These are phyloP conservation scores for Noctua janthe DNA, from an alignment of 2,888 invertebrate species.

Conservation along the genomic window DNA sequence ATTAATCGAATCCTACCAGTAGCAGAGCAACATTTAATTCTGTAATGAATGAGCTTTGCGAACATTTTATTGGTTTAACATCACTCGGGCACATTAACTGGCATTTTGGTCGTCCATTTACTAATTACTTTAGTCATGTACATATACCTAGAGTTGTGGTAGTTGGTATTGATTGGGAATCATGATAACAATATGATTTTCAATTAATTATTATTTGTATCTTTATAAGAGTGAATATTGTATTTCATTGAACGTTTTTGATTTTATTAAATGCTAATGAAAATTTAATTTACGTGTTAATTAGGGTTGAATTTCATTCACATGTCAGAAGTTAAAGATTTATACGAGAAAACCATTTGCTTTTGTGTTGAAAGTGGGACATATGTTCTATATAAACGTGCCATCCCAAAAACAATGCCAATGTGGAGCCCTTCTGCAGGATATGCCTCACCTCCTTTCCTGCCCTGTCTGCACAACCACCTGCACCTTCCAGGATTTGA, in stretches of 20 bases:
- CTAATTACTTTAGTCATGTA: constrained; percentile 44
- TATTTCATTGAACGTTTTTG: neutral
- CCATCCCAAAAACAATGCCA: neutral
- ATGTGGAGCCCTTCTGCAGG: neutral
- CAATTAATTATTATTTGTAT: neutral
- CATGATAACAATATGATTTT: neutral
- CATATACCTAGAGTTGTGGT: neutral
- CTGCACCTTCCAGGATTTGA: neutral
- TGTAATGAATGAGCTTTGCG: constrained; percentile 47
- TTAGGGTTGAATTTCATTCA: neutral
- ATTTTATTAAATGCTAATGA: neutral
- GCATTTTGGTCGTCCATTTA: constrained; percentile 41
- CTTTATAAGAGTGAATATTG: neutral
- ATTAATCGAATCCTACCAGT: constrained; percentile 41
- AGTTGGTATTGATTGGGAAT: neutral
- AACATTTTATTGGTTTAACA: constrained; percentile 54
- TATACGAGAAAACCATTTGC: neutral
- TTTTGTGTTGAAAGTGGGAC: neutral
- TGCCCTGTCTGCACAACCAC: neutral
- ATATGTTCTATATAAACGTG: neutral
- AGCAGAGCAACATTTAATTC: constrained; percentile 46
- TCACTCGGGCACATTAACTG: constrained; percentile 33
- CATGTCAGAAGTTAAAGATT: neutral
- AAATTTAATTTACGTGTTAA: neutral
- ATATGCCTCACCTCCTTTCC: neutral